A percentile compares a stretch with the other conserved stretches of the same genome.
phyloP scores from a whole-genome alignment of 2,113 vertebrate genomes.

The Tetrao urogallus region DNA sequence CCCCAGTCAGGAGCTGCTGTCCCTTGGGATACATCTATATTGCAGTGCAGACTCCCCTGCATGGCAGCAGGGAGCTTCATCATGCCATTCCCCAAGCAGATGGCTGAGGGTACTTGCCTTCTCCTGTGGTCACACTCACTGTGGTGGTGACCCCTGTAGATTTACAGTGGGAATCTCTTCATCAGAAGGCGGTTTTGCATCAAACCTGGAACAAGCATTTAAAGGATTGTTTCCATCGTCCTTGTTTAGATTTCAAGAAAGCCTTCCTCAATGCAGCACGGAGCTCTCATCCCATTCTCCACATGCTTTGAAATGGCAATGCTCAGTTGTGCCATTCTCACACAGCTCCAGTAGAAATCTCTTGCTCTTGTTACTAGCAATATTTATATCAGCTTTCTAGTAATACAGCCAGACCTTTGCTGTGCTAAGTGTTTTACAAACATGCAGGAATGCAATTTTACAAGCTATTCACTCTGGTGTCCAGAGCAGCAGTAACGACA shows the following conservation, averaged over 20 bases:
- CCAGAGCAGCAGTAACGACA: neutral
- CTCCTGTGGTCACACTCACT: neutral
- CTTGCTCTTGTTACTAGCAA: slow-evolving; percentile 1
- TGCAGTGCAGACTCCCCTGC: neutral
- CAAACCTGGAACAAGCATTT: rapidly evolving
- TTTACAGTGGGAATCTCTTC: neutral
- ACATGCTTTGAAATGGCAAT: neutral
- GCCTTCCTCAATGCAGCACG: neutral
- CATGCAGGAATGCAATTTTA: neutral
- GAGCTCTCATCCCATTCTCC: neutral
- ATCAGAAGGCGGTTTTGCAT: neutral
- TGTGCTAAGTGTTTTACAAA: slow-evolving; percentile 16
- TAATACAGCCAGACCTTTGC: neutral
- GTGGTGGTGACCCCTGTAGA: neutral
- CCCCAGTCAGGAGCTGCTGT: neutral
- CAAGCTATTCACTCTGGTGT: neutral
- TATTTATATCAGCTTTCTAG: neutral
- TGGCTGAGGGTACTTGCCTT: neutral
- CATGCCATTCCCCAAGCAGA: neutral
- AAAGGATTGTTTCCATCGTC: neutral
- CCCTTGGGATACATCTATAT: neutral
- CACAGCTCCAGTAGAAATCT: neutral
- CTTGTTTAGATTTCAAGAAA: neutral
- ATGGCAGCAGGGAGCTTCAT: neutral
- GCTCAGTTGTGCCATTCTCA: neutral